Base-by-base conservation (phyloP, 2,113 vertebrate genomes). In the Maccullochella peelii region DNA sequence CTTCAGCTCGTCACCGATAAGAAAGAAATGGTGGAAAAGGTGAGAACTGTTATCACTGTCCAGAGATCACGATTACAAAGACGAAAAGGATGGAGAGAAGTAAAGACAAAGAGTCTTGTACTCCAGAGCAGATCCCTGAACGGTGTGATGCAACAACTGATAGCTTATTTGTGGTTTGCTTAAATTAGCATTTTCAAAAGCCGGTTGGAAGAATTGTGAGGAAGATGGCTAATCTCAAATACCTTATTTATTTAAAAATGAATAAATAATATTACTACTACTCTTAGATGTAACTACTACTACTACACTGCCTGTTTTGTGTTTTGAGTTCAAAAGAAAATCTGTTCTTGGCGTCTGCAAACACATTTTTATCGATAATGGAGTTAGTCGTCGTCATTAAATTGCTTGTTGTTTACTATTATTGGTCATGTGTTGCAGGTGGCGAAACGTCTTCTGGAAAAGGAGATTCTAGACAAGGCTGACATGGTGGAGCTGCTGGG, bases 401-500 rank as follows among this genome's bases (percentile, higher is more conserved):
- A 73, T 21, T 30, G 20, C 4, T 57, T 2, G 1, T 21, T 70
- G 3, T 27, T 77, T n/a, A 30, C 9, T 50, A 0, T 70, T 44
- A 4, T 63, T 78, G 18, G 36, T 77, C 11, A 62, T 72, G n/a
- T 78, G 50, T 68, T 93, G 73, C 92, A 99, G 98, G 96, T 99
- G 88, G 98, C 98, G 73, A 96, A 98, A 65, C 93, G 94, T 65
- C 95, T 99, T 2, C 88, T 99, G 80, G 97, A 99, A 89, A 98
- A 97, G 80, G 98, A 99, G 88, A 96, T 97, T 8, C 94, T 99
- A 30, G 95, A 97, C 89, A 98, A 98, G 91, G 96, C 93, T 0
- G 97, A 99, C 89, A 98, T 99, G 97, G 44, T 99, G 54, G 96
- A 98, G 90, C 94, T 99, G 79, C 93, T 99, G 67, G 98, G 98